Conservation (phyloP, 92 coral and sea anemone genomes). For the Siderastrea radians region DNA sequence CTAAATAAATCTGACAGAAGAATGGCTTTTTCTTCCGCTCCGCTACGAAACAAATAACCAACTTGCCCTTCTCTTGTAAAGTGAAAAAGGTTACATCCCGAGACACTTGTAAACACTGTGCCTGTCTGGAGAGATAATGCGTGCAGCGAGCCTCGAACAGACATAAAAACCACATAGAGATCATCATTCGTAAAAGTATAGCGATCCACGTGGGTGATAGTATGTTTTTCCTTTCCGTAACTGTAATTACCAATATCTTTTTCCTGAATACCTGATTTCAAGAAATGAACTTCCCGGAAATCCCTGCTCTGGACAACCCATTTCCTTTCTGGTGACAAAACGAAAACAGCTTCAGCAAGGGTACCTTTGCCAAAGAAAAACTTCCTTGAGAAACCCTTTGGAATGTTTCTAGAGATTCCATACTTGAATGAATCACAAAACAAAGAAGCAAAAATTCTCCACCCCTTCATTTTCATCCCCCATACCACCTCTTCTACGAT, state of each 20-base stretch:
- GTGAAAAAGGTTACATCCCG: conserved; percentile 7
- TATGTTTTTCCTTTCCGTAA: not conserved
- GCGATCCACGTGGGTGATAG: not conserved
- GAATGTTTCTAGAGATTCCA: not conserved
- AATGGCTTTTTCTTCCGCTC: not conserved
- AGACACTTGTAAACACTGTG: not conserved
- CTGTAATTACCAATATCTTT: no score
- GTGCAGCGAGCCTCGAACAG: not conserved
- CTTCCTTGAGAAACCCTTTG: not conserved
- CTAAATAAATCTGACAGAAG: not conserved
- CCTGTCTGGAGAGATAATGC: conserved; percentile 24
- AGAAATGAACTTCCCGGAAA: no score
- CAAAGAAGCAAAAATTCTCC: no score
- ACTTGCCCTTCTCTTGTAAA: not conserved
- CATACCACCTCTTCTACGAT: no score
- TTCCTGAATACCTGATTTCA: not conserved
- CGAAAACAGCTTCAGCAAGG: no score
- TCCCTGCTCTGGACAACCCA: not conserved
- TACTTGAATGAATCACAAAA: no score
- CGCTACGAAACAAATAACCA: conserved; percentile 14
- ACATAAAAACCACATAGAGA: not conserved
- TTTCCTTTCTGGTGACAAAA: not conserved
- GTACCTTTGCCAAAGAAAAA: not conserved
- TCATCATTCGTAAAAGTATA: conserved; percentile 14
- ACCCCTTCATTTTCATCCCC: no score